These are phyloP conservation scores for Psettodes erumei DNA, from an alignment of 2,113 vertebrate genomes.

Conservation along the genomic window DNA sequence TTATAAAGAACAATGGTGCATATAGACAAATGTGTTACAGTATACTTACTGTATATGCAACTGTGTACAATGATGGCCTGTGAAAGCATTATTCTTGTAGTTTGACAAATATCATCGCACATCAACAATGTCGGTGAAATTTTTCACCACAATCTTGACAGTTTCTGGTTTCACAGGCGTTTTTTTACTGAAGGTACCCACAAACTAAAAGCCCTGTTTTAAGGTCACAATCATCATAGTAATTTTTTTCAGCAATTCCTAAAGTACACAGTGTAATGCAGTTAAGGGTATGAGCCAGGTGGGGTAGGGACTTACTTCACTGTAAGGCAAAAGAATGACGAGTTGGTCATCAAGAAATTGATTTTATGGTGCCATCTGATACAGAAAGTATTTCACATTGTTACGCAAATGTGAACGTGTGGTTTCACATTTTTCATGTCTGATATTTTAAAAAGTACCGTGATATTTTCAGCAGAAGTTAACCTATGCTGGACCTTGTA, in stretches of 20 bases:
- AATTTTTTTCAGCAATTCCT: neutral
- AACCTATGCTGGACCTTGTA: constrained; percentile 17
- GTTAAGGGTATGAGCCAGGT: constrained; percentile 5
- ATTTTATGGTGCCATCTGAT: neutral
- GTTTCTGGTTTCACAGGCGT: constrained; percentile 1
- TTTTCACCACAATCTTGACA: neutral
- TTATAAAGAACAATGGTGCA: constrained; percentile 10
- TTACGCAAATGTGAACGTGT: constrained; percentile 22
- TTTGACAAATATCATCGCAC: constrained; percentile 20
- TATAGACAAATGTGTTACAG: neutral
- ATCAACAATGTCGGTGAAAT: constrained; percentile 35
- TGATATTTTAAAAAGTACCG: neutral
- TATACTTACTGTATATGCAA: constrained; percentile 20
- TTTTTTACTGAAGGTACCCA: neutral
- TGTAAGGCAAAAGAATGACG: neutral
- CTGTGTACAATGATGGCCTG: neutral
- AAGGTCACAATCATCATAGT: neutral
- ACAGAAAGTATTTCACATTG: neutral
- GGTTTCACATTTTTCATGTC: constrained; percentile 2
- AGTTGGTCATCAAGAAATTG: neutral
- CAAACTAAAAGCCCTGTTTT: neutral
- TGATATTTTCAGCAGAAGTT: constrained; percentile 11
- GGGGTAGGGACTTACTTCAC: neutral
- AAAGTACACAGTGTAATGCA: neutral
- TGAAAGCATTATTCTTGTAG: constrained; percentile 8